A percentile compares a stretch with the other conserved stretches of the same genome.
These are phyloP conservation scores for Xiphophorus maculatus DNA, from an alignment of 2,113 vertebrate genomes.

Conservation along the genomic window DNA sequence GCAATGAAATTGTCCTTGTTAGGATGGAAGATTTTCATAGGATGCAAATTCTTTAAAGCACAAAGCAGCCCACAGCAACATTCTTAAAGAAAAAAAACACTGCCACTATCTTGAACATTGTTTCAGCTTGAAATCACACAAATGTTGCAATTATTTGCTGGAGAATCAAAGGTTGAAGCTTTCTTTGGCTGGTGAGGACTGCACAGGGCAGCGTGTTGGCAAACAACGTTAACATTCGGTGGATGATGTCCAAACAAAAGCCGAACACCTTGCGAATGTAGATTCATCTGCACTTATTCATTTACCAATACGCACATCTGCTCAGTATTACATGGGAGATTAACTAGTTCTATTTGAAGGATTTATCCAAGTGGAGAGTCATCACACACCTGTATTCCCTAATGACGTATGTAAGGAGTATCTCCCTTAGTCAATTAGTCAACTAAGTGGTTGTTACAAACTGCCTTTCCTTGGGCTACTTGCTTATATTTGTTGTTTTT, in stretches of 20 bases:
- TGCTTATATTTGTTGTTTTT: conserved; percentile 11
- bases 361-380: conserved; percentile 61
- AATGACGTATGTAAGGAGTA: conserved; percentile 68
- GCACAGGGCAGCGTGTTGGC: neutral
- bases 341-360: conserved; percentile 69
- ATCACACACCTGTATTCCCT: conserved; percentile 70
- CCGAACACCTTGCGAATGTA: conserved; percentile 40
- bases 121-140: conserved; percentile 19
- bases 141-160: conserved; percentile 11
- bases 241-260: conserved; percentile 52
- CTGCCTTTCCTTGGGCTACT: conserved; percentile 40
- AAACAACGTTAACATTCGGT: conserved; percentile 14
- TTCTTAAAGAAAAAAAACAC: neutral
- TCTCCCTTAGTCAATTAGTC: conserved; percentile 67
- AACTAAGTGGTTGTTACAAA: conserved; percentile 64
- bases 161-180: conserved; percentile 17
- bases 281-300: conserved; percentile 61
- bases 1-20: conserved; percentile 32
- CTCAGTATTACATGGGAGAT: conserved; percentile 73
- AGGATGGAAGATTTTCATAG: conserved; percentile 49
- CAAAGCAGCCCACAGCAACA: conserved; percentile 6
- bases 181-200: conserved; percentile 14
- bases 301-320: conserved; percentile 59
- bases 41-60: conserved; percentile 43
- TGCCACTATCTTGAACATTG: conserved; percentile 6